Conservation (phyloP, 2,888 invertebrate genomes). For the Agriopis leucophaearia region DNA sequence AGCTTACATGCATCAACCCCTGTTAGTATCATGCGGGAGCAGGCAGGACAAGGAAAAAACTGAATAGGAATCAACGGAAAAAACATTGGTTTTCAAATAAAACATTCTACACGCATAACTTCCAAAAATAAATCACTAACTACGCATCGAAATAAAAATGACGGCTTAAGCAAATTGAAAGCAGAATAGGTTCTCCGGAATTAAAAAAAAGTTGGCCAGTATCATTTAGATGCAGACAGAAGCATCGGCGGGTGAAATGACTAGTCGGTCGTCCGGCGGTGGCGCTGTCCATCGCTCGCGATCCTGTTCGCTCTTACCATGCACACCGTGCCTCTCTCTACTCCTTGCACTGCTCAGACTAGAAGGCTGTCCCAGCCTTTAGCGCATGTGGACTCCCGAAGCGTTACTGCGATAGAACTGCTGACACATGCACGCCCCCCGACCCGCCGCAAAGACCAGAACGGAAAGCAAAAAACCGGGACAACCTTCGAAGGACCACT, state of each 20-base stretch:
- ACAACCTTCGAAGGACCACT: conserved; percentile 87
- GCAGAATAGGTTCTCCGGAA: conserved; percentile 87
- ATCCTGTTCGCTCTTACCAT: conserved; percentile 57
- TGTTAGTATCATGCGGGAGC: conserved; percentile 80
- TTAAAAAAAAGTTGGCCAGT: conserved; percentile 86
- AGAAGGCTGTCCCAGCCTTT: conserved; percentile 84
- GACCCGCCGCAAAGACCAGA: conserved; percentile 72
- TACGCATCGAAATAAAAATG: conserved; percentile 81
- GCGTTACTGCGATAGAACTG: conserved; percentile 55
- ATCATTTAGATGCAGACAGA: conserved; percentile 77
- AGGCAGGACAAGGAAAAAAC: conserved; percentile 64
- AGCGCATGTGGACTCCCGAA: conserved; percentile 62
- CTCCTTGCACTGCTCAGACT: conserved; percentile 62
- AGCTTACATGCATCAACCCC: conserved; percentile 79
- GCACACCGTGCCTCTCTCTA: conserved; percentile 62
- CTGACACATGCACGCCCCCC: conserved; percentile 80
- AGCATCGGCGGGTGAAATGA: conserved; percentile 64
- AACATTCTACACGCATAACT: conserved; percentile 80
- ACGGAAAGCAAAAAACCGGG: conserved; percentile 87
- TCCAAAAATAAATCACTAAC: conserved; percentile 77
- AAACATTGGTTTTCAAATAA: conserved; percentile 84
- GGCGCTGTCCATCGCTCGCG: conserved; percentile 32
- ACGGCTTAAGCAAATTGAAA: conserved; percentile 84
- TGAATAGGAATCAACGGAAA: conserved; percentile 77
- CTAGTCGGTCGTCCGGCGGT: conserved; percentile 37